Evolutionary conservation across 2,888 invertebrate species (phyloP), one percentile per base, ranked within the genome.

Genomic region (Eurytoma californica): DNA sequence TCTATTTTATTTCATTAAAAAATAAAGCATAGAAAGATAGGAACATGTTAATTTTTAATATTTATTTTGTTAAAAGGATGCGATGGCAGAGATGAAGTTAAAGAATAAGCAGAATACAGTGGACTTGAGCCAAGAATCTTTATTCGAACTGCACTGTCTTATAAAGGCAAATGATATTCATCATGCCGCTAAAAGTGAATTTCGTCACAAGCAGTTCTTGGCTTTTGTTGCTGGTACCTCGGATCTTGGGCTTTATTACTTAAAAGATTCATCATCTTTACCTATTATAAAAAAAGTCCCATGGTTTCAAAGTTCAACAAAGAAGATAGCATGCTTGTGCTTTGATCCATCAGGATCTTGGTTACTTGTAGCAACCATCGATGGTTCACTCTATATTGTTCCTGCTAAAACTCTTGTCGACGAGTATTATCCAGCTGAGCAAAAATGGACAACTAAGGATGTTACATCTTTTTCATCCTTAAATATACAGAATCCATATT

Each of bases 321-420:
- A 87, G 82, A 83, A 84, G 70, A 87, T 90, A 14, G 82, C 88
- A n/a, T 86, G 89, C 69, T 79, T 96, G 88, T 96, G 96, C 89
- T 97, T 97, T 90, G 96, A 97, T 91, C 95, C 96, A 1, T 93
- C 94, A 79, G 96, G 96, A 74, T 94, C 94, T 60, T 95, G 95
- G 95, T 91, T 95, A 39, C 90, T 95, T 30, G 92, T 94, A 82
- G 85, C 88, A 16, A 87, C 85, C 57, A 74, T 91, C 28, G 93
- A 94, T 88, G 92, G 93, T 78, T 92, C 93, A 9, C 88, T 94
- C 18, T 93, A 92, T 84, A 92, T 94, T 82, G 89, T 94, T 60
- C 94, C 94, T 77, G 92, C 93, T 18, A 87, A 93, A 74, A 91
- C 92, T 81, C 88, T 94, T 82, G 91, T 94, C 63, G 93, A 93